Percentiles rank a stretch among this genome's conserved stretches.
These are phyloP conservation scores for Ispidina picta DNA, from an alignment of 2,797 vertebrate genomes.

Conservation along the genomic window DNA sequence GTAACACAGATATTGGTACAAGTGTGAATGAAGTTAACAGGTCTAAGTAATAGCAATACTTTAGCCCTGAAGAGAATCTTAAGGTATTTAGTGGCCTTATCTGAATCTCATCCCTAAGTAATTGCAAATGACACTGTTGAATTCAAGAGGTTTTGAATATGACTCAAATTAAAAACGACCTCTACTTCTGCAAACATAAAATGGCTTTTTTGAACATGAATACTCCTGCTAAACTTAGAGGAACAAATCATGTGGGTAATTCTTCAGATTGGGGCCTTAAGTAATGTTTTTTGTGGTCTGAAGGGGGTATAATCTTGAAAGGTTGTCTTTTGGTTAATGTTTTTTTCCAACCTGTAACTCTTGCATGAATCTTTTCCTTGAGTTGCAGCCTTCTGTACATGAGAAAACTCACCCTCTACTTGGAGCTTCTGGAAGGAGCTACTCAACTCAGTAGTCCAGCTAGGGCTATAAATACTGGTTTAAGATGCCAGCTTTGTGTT, in stretches of 20 bases:
- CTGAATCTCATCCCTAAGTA: background rate
- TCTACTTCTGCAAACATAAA: background rate
- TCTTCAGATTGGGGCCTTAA: constrained; percentile 70
- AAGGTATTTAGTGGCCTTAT: background rate
- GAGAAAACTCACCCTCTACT: background rate
- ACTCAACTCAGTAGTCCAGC: background rate
- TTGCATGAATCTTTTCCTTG: constrained; percentile 53
- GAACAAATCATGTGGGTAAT: constrained; percentile 70
- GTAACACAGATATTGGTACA: background rate
- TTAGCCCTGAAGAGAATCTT: background rate
- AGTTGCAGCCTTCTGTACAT: constrained; percentile 37
- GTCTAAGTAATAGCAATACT: background rate
- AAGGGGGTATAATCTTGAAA: constrained; percentile 68
- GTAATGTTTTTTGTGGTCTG: constrained; percentile 64
- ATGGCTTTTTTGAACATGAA: constrained; percentile 25
- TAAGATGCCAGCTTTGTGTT: background rate
- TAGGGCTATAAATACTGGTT: background rate
- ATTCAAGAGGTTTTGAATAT: background rate
- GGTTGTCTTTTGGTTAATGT: constrained; percentile 63
- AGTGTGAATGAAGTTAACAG: background rate
- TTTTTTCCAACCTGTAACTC: constrained; percentile 48
- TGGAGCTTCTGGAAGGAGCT: background rate
- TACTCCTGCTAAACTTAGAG: constrained; percentile 41
- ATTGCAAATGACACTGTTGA: background rate
- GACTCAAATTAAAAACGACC: rapidly evolving